Base-by-base conservation (phyloP, 2,797 vertebrate species). In the Anisognathus igniventris region DNA sequence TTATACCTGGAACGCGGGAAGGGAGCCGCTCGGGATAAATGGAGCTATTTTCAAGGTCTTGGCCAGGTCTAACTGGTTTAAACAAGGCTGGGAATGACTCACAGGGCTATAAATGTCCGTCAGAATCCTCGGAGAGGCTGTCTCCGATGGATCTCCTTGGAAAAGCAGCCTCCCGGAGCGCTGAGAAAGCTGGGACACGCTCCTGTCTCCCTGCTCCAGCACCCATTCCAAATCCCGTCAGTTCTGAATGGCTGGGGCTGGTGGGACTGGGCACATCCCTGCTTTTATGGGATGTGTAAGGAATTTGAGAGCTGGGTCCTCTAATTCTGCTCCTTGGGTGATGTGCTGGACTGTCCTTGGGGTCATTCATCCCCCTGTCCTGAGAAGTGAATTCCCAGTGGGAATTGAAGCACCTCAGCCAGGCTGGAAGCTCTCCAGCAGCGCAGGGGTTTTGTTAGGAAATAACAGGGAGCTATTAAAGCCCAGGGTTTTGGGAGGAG, bases 11-110 rank as follows among this genome's bases (percentile, higher is more conserved):
- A 1, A 48, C 31, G 40, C 67, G 4, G 91, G 88, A 92, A 76
- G 40, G 90, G 83, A 92, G 90, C 51, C 19, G 62, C 64, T 85
- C 17, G 6, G 86, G 94, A 96, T 96, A 96, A 96, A 96, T 96
- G 94, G 87, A 86, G 92, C 94, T 95, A 94, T 96, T 96, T 96
- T 96, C 75, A 95, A 96, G 94, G 91, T 93, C 96, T 96, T 96
- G 96, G 96, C 95, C 95, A 96, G 95, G 96, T 96, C 95, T 89
- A 87, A 94, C 93, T 91, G 95, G 93, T 93, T 97, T 96, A 94
- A 96, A 95, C 92, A 93, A 87, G 95, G 88, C 92, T 47, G 61
- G 92, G 70, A 95, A 92, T 96, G 95, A 95, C 93, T 96, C 94
- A 95, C 80, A 96, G 78, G 91, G 94, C 93, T 96, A 96, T 97